A percentile compares a stretch with the other conserved stretches of the same genome.
Conservation (phyloP, 2,888 invertebrate genomes). For the Hofmannophila pseudospretella region DNA sequence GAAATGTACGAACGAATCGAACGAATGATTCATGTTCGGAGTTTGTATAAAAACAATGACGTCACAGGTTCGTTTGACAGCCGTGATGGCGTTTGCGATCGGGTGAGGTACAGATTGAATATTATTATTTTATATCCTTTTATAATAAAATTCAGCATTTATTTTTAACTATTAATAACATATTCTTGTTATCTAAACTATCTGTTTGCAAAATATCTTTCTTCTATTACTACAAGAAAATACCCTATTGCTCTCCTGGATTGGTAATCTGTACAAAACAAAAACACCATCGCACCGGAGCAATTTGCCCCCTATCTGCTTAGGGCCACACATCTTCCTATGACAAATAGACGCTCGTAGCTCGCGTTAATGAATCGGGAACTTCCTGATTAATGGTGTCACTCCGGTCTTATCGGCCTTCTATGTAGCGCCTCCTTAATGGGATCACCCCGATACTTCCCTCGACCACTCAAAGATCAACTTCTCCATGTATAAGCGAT, state of each 20-base stretch:
- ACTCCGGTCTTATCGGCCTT: constrained; percentile 52
- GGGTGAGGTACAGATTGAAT: no score
- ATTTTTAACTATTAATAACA: no score
- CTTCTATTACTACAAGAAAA: no score
- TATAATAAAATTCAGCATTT: no score
- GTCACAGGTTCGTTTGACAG: no score
- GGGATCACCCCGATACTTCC: constrained; percentile 50
- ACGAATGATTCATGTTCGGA: no score
- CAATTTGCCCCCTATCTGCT: constrained; percentile 29
- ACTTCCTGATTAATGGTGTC: constrained; percentile 67
- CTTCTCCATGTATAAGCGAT: constrained; percentile 11
- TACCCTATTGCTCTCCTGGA: not conserved
- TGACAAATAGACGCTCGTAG: constrained; percentile 61
- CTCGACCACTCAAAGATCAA: constrained; percentile 11
- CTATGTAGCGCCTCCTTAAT: constrained; percentile 60
- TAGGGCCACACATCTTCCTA: constrained; percentile 48
- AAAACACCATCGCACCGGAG: constrained; percentile 13
- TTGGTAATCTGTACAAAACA: not conserved
- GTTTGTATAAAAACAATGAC: no score
- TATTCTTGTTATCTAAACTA: no score
- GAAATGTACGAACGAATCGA: no score
- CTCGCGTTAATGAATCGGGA: constrained; percentile 62
- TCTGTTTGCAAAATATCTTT: no score
- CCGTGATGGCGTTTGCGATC: no score
- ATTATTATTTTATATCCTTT: no score